Evolutionary conservation across 1,140 invertebrate genomes (phyloP).

Genomic region (Danaus plexippus): DNA sequence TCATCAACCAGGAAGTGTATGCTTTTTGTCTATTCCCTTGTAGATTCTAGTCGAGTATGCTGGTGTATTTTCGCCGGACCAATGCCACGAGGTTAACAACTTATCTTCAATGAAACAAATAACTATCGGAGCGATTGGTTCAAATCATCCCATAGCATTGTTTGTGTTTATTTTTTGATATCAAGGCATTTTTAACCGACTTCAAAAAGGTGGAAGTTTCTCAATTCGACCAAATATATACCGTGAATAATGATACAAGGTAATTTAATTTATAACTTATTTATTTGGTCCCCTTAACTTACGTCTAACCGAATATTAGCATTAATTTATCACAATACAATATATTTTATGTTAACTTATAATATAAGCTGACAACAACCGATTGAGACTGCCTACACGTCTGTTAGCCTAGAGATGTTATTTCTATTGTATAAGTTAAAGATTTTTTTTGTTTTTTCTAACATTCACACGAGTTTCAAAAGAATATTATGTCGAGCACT

Average conservation of each 20-base stretch:
- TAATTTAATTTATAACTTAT: constrained; percentile 30
- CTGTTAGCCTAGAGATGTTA: too few species aligned
- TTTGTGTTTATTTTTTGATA: constrained; percentile 24
- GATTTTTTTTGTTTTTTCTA: too few species aligned
- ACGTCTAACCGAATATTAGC: constrained; percentile 22
- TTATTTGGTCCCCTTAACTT: constrained; percentile 58
- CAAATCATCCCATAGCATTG: constrained; percentile 22
- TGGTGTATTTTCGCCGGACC: constrained; percentile 37
- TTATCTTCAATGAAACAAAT: constrained; percentile 50
- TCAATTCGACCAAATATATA: too few species aligned
- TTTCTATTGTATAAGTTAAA: too few species aligned
- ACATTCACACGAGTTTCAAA: too few species aligned
- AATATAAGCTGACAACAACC: too few species aligned
- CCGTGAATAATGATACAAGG: constrained; percentile 9
- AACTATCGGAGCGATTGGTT: constrained; percentile 33
- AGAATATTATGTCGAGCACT: too few species aligned
- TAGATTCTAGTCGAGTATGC: constrained; percentile 8
- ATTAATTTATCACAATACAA: constrained; percentile 53
- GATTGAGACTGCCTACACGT: too few species aligned
- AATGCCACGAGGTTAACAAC: constrained; percentile 64
- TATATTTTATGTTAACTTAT: constrained; percentile 8
- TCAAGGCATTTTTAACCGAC: too few species aligned
- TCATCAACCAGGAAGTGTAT: constrained; percentile 38
- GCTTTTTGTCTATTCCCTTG: constrained; percentile 22
- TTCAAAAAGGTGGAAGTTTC: too few species aligned